phyloP scores from a whole-genome alignment of 2,797 vertebrate species.

The Phataginus tricuspis region DNA sequence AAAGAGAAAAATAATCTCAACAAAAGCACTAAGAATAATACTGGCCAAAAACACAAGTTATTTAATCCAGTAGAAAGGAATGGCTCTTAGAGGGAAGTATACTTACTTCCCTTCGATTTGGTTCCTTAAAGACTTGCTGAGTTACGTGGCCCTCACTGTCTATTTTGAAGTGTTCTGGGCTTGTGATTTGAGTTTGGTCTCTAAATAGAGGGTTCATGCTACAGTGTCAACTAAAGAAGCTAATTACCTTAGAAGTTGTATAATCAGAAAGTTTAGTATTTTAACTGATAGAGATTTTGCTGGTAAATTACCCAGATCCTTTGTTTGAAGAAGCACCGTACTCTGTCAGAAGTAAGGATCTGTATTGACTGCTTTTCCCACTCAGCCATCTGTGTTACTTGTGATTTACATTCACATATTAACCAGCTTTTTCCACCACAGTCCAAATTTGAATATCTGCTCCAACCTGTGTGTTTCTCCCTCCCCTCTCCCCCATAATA shows the following conservation, averaged over 20 bases:
- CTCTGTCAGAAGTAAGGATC: conserved; percentile 4
- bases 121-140: conserved; percentile 46
- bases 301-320: conserved; percentile 28
- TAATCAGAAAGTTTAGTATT: conserved; percentile 47
- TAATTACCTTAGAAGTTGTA: conserved; percentile 44
- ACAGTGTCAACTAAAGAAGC: conserved; percentile 36
- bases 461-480: background rate
- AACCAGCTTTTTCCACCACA: background rate
- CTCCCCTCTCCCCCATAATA: background rate
- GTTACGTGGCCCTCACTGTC: background rate
- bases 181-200: conserved; percentile 43
- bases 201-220: conserved; percentile 10
- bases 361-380: background rate
- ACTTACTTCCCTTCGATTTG: conserved; percentile 32
- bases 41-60: conserved; percentile 23
- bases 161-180: conserved; percentile 15
- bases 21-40: conserved; percentile 31
- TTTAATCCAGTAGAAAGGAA: conserved; percentile 3
- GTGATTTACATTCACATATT: background rate
- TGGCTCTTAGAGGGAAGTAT: conserved; percentile 28
- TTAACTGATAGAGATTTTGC: conserved; percentile 33
- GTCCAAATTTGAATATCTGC: conserved; percentile 14
- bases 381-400: background rate
- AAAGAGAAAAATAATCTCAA: conserved; percentile 42
- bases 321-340: background rate